Base-by-base conservation (phyloP, 2,888 invertebrate genomes). In the Neoascia interrupta region DNA sequence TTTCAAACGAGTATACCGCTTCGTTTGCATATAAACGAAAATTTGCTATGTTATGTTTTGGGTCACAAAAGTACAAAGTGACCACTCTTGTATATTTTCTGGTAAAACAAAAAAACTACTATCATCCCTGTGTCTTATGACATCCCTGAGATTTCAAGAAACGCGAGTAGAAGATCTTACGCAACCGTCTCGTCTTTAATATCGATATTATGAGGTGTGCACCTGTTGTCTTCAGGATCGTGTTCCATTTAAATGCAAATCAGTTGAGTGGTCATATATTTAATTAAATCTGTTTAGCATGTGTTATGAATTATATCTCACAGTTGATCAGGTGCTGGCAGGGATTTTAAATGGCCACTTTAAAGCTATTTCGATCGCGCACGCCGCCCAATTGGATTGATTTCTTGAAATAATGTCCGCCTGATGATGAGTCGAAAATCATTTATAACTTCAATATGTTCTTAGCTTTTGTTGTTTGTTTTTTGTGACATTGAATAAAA, bases 291-390 rank as follows among this genome's bases (percentile, higher is more conserved):
- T 69, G 68, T 58, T 58, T 26, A 58, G 68, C 68, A 69, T 69
- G 34, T 75, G 75, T 58, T 75, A 69, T 69, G 37, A 64, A 43
- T 63, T 63, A 36, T 58, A 75, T 69, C 75, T 75, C 56, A 54
- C 49, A 75, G 26, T 41, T 47, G 41, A 75, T 68, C 74, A 41
- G 63, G 41, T 43, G 39, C 15, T 37, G 43, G 41, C 43, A n/a
- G 18, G 26, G 58, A 15, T 69, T 75, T 31, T 49, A 63, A 75
- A 54, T 58, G 28, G 41, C n/a, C 28, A 49, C n/a, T 66, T 54
- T 19, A 31, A n/a, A 34, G 31, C 49, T 49, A 51, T 69, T 41
- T 34, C 18, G 26, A 69, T 26, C 68, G 58, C 36, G 49, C 58
- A 8, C 39, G 23, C 34, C 34, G 0, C 56, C 34, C 56, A 58